Percentiles rank a stretch among this genome's conserved stretches.
These are phyloP conservation scores for Tupiocoris notatus DNA, from an alignment of 2,888 invertebrate genomes.

Conservation along the genomic window DNA sequence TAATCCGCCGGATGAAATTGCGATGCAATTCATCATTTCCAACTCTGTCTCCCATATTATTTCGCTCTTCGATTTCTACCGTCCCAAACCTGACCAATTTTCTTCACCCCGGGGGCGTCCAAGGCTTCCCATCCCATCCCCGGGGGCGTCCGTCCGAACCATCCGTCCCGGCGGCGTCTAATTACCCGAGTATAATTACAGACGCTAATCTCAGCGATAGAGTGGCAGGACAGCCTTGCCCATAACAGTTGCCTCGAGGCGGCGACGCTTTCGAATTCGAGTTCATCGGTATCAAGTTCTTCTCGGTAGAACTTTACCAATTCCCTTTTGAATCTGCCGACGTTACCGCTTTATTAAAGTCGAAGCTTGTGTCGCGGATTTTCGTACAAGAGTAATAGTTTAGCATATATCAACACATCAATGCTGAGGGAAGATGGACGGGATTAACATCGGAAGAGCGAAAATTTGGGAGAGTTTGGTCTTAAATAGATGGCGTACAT, in stretches of 20 bases:
- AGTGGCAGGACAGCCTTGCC: background rate
- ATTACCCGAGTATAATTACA: constrained; percentile 14
- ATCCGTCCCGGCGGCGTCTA: constrained; percentile 10
- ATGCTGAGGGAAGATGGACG: no score
- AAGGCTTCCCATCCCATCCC: background rate
- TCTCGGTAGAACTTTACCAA: background rate
- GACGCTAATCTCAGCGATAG: background rate
- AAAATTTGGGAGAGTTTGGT: no score
- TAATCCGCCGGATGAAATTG: no score
- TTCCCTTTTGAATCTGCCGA: background rate
- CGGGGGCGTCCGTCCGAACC: constrained; percentile 1
- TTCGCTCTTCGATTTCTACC: background rate
- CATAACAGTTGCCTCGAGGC: background rate
- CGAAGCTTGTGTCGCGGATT: background rate
- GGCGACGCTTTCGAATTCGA: background rate
- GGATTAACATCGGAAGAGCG: no score
- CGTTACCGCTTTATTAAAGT: background rate
- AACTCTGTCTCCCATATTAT: background rate
- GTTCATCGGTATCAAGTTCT: background rate
- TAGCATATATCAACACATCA: no score
- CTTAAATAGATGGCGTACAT: no score
- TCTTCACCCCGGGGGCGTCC: background rate
- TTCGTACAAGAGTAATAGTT: no score
- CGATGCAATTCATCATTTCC: no score
- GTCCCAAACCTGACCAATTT: background rate